Base-by-base conservation (phyloP, 2,888 invertebrate genomes). In the Drosophila lutescens region DNA sequence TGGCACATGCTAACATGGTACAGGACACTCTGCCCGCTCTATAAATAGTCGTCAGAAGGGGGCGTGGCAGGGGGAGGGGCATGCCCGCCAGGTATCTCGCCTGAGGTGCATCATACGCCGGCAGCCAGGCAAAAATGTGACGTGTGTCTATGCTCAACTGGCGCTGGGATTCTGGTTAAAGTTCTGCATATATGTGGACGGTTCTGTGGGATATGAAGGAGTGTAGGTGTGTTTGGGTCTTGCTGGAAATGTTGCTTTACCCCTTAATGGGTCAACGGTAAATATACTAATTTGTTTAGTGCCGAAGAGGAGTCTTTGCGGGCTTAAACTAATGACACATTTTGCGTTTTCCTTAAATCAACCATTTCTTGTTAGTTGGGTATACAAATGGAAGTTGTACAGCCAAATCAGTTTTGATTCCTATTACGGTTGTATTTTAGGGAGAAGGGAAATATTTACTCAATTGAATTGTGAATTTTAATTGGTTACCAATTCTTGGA, bases 11-110 rank as follows among this genome's bases (percentile, higher is more conserved):
- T 50, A 70, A 60, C 76, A 74, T 47, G 60, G 61, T 53, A 59
- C 77, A 86, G 83, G 77, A 70, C 86, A 87, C 79, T 69, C 72
- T 69, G 74, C 61, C 66, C 75, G 44, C 73, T 82, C 85, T 82
- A 88, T 88, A 82, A 82, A 82, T 88, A 82, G 89, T 67, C 57
- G 17, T 26, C 68, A 17, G 36, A 20, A 7, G 36, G 62, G 17
- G 50, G 40, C 12, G 20, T n/a, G 40, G 58, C 12, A n/a, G n/a
- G 36, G 51, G 44, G n/a, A 26, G 30, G 30, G 12, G 43, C 6
- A 41, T n/a, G 26, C 40, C 38, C 50, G 30, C 9, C 15, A 70
- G 70, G 54, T 41, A 43, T 60, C 47, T 50, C 34, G 61, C 61
- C 73, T 49, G 73, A 68, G 67, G 73, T 72, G 61, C 73, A 68